phyloP scores from a whole-genome alignment of 2,888 invertebrate genomes.

The Conomelus anceps region DNA sequence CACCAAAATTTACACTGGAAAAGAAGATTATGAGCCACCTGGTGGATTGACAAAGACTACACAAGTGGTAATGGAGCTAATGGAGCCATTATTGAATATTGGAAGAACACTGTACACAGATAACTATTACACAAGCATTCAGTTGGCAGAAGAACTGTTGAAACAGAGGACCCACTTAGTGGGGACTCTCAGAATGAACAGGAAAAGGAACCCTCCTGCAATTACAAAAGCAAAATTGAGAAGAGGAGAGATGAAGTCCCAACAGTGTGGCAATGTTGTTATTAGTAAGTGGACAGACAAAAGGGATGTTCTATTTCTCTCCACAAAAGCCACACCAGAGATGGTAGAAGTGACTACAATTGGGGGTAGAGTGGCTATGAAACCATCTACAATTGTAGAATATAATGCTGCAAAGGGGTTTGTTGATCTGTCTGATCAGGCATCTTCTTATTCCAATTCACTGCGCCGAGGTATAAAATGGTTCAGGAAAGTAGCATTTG shows the following conservation, averaged over 20 bases:
- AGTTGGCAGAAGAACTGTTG: not conserved
- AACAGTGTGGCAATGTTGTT: not conserved
- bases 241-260: not conserved
- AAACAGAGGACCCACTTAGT: not conserved
- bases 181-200: not conserved
- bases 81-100: not conserved
- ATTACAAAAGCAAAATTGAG: not conserved
- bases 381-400: not conserved
- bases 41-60: not conserved
- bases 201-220: not conserved
- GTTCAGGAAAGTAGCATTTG: not conserved
- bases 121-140: not conserved
- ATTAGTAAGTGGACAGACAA: not conserved
- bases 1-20: constrained; percentile 34
- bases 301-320: not conserved
- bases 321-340: not conserved
- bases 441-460: not conserved
- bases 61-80: not conserved
- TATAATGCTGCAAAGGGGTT: not conserved
- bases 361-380: not conserved
- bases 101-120: not conserved
- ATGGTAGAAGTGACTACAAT: not conserved
- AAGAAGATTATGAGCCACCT: constrained; percentile 18
- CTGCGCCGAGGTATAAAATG: not conserved
- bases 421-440: not conserved